Evolutionary conservation across 1,140 invertebrate species (phyloP).

Genomic region (Fopius arisanus): DNA sequence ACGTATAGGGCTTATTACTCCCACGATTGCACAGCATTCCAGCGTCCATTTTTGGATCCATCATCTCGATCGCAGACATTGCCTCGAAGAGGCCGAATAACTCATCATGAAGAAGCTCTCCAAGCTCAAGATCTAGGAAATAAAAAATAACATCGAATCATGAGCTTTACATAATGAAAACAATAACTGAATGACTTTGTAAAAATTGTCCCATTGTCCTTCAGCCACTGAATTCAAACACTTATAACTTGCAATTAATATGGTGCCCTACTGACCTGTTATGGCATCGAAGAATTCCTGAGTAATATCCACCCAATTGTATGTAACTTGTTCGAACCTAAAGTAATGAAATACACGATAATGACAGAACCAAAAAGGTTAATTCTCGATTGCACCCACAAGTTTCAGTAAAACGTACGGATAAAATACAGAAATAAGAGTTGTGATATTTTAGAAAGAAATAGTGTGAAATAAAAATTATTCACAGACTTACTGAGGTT

Average conservation of each 20-base stretch:
- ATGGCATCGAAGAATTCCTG: constrained; percentile 78
- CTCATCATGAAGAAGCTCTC: constrained; percentile 89
- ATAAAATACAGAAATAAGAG: not conserved
- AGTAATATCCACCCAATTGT: constrained; percentile 83
- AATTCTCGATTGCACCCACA: constrained; percentile 23
- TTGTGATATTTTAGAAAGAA: not conserved
- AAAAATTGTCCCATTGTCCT: not conserved
- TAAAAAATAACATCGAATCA: constrained; percentile 4
- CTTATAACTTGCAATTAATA: constrained; percentile 22
- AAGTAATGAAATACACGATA: constrained; percentile 35
- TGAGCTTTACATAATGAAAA: not conserved
- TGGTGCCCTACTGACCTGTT: constrained; percentile 67
- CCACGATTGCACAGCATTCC: constrained; percentile 95
- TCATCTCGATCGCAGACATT: constrained; percentile 99
- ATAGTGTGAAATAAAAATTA: not conserved
- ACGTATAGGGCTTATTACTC: constrained; percentile 84
- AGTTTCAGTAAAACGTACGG: constrained; percentile 27
- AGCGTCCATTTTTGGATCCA: constrained; percentile 99
- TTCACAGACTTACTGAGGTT: constrained; percentile 51
- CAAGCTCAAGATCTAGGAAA: constrained; percentile 78
- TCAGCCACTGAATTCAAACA: not conserved
- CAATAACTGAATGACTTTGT: not conserved
- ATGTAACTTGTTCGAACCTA: constrained; percentile 62
- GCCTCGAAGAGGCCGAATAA: constrained; percentile 96
- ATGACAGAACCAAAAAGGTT: constrained; percentile 30